Conservation (phyloP, 2,888 invertebrate species). For the Caenorhabditis sp. region DNA sequence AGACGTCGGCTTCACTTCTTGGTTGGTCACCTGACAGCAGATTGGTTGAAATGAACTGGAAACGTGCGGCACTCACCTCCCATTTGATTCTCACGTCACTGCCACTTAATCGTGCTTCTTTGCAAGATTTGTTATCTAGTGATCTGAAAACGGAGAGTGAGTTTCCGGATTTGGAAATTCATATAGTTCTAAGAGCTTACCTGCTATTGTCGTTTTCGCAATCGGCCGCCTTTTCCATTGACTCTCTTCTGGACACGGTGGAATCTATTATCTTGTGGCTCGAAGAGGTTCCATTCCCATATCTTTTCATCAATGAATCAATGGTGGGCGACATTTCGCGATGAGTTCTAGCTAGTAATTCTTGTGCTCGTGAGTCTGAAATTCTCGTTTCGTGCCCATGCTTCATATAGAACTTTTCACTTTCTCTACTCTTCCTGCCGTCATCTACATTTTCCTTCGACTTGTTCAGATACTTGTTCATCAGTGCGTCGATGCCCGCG, state of each 20-base stretch:
- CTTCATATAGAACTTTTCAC: conserved; percentile 5
- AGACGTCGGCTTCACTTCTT: conserved; percentile 46
- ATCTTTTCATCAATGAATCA: conserved; percentile 55
- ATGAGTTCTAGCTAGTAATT: conserved; percentile 33
- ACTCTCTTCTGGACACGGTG: conserved; percentile 49
- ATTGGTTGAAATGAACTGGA: neutral
- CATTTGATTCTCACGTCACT: conserved; percentile 63
- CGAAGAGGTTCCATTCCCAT: conserved; percentile 35
- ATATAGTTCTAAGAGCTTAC: conserved; percentile 4
- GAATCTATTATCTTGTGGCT: conserved; percentile 40
- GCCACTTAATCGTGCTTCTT: conserved; percentile 61
- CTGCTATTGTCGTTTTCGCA: conserved; percentile 19
- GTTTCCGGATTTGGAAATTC: neutral
- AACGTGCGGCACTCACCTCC: conserved; percentile 37
- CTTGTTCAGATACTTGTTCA: conserved; percentile 58
- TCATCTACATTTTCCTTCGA: conserved; percentile 48
- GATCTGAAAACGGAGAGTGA: conserved; percentile 20
- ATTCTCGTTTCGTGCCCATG: too few relatives aligned
- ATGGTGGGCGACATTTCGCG: conserved; percentile 53
- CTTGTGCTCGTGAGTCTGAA: conserved; percentile 42
- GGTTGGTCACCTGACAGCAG: conserved; percentile 31
- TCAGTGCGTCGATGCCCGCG: conserved; percentile 42
- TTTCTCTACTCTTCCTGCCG: conserved; percentile 48
- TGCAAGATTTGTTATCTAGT: conserved; percentile 55
- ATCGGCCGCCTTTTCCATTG: conserved; percentile 25